These are phyloP conservation scores for Lophius americanus DNA, from an alignment of 2,797 vertebrate species.

Conservation along the genomic window DNA sequence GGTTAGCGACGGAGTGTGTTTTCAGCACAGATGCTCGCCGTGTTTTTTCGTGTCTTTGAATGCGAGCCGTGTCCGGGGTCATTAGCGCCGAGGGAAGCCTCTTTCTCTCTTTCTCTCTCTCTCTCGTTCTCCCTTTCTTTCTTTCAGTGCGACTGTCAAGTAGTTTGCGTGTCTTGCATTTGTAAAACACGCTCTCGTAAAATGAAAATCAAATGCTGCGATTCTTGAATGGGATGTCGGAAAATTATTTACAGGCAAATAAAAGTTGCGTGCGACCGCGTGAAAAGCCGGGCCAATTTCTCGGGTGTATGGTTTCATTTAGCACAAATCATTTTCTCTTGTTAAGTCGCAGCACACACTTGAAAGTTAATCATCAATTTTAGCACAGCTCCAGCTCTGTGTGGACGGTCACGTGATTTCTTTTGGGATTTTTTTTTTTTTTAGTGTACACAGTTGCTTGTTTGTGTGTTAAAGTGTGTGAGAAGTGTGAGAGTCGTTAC, in stretches of 20 bases:
- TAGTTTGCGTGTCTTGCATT: constrained; percentile 66
- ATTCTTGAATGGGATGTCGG: constrained; percentile 73
- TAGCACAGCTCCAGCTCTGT: constrained; percentile 35
- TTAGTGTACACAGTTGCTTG: constrained; percentile 1
- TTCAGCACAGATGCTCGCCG: neutral
- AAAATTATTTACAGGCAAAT: constrained; percentile 79
- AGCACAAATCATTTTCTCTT: constrained; percentile 66
- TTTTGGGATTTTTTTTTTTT: constrained; percentile 8
- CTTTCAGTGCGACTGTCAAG: constrained; percentile 54
- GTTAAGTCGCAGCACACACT: constrained; percentile 54
- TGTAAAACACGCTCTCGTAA: constrained; percentile 75
- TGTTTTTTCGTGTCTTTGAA: constrained; percentile 49
- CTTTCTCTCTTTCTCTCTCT: constrained; percentile 13
- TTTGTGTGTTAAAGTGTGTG: neutral
- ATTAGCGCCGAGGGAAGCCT: constrained; percentile 66
- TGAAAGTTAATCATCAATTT: constrained; percentile 58
- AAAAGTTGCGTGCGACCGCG: constrained; percentile 71
- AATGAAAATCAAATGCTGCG: constrained; percentile 65
- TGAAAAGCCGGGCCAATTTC: constrained; percentile 47
- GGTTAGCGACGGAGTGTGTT: constrained; percentile 37
- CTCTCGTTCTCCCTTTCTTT: too few relatives aligned
- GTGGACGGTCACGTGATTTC: constrained; percentile 9
- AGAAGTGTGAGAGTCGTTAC: constrained; percentile 14
- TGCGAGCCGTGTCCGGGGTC: constrained; percentile 51
- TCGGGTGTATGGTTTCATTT: constrained; percentile 62